Conservation (phyloP, 2,113 vertebrate species). For the Megaleporinus macrocephalus region DNA sequence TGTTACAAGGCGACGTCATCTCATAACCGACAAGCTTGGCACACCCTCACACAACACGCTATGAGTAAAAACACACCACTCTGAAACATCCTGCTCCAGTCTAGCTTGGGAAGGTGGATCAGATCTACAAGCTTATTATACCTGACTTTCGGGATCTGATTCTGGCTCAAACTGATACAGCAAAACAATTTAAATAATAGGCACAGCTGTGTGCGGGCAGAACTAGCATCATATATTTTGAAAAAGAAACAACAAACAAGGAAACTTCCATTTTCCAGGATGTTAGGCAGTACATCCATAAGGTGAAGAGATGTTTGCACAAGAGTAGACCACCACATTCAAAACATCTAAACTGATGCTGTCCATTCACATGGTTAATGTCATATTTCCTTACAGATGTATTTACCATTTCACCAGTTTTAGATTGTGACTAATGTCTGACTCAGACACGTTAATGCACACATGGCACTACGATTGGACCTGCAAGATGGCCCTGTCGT, state of each 20-base stretch:
- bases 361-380: neutral
- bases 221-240: neutral
- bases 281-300: neutral
- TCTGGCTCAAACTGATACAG: too few species aligned
- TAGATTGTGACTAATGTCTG: neutral
- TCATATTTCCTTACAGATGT: neutral
- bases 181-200: too few species aligned
- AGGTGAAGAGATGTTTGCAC: neutral
- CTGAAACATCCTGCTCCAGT: too few species aligned
- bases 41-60: too few species aligned
- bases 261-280: neutral
- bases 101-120: too few species aligned
- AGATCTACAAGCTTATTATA: too few species aligned
- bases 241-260: too few species aligned
- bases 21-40: too few species aligned
- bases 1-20: too few species aligned
- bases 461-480: conserved; percentile 21
- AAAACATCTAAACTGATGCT: neutral
- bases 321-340: neutral
- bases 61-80: too few species aligned
- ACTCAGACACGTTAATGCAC: conserved; percentile 8
- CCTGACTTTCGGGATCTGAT: too few species aligned
- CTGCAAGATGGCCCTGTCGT: conserved; percentile 36
- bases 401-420: neutral
- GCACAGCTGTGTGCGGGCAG: too few species aligned